Evolutionary conservation across 2,888 invertebrate genomes (phyloP).

Genomic region (Platycheirus rosarum): DNA sequence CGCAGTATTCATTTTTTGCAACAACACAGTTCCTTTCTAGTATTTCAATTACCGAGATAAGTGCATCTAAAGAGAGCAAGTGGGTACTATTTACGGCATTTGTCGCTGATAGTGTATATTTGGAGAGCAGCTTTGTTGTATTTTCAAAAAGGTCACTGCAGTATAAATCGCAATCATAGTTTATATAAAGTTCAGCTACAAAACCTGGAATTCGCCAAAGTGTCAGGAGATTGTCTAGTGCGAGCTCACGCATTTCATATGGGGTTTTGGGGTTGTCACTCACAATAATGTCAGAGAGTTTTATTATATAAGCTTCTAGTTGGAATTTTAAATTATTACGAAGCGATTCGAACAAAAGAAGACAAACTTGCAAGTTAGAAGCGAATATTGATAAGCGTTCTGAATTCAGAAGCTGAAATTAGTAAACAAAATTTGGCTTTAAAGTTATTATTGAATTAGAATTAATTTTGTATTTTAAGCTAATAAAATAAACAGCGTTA

Average conservation of each 20-base stretch:
- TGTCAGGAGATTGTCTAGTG: conserved; percentile 94
- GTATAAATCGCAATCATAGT: conserved; percentile 99
- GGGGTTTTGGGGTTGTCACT: conserved; percentile 92
- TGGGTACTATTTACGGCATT: conserved; percentile 94
- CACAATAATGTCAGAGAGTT: conserved; percentile 94
- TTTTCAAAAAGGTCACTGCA: conserved; percentile 98
- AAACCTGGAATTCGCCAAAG: conserved; percentile 97
- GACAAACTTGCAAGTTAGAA: conserved; percentile 95
- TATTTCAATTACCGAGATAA: conserved; percentile 95
- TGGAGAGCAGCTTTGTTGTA: conserved; percentile 94
- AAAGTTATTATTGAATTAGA: no score
- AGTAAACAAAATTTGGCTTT: no score
- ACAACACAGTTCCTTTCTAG: conserved; percentile 93
- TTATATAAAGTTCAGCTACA: conserved; percentile 97
- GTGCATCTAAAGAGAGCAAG: conserved; percentile 94
- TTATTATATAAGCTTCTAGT: conserved; percentile 94
- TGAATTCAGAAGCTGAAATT: conserved; percentile 90
- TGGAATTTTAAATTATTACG: conserved; percentile 97
- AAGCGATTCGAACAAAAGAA: conserved; percentile 96
- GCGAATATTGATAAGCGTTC: conserved; percentile 96
- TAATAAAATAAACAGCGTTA: no score
- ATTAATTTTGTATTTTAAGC: no score
- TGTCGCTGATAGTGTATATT: conserved; percentile 94
- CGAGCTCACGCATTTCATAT: conserved; percentile 93
- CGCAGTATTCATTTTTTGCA: conserved; percentile 82